A percentile compares a stretch with the other conserved stretches of the same genome.
These are phyloP conservation scores for Heliothis peltigera DNA, from an alignment of 2,888 invertebrate species.

Conservation along the genomic window DNA sequence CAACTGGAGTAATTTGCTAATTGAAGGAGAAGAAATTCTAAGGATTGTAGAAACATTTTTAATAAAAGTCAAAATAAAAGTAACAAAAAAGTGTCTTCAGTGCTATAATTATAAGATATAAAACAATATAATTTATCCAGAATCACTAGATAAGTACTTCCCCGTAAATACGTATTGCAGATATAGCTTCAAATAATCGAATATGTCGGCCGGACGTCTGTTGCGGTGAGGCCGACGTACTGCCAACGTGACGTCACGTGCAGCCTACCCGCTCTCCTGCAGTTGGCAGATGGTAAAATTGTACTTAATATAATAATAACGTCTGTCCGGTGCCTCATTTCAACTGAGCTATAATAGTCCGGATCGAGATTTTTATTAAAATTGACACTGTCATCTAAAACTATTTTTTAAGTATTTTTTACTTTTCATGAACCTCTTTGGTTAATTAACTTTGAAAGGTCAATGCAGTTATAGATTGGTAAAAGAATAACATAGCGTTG, in stretches of 20 bases:
- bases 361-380: slow-evolving; percentile 20
- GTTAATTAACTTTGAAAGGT: slow-evolving; percentile 34
- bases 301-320: slow-evolving; percentile 62
- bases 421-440: slow-evolving; percentile 38
- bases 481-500: slow-evolving; percentile 18
- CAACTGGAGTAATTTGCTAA: not conserved
- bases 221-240: slow-evolving; percentile 51
- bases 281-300: slow-evolving; percentile 64
- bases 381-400: slow-evolving; percentile 11
- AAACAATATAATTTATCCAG: not conserved
- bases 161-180: slow-evolving; percentile 33
- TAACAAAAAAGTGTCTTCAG: not conserved
- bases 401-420: not conserved
- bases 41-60: too few species aligned
- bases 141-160: slow-evolving; percentile 5
- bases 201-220: slow-evolving; percentile 56
- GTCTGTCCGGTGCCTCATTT: slow-evolving; percentile 46
- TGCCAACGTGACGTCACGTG: slow-evolving; percentile 61
- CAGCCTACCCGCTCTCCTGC: slow-evolving; percentile 57
- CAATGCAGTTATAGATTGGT: slow-evolving; percentile 27
- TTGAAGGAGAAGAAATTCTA: too few species aligned
- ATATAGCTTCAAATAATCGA: slow-evolving; percentile 50
- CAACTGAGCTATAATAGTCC: slow-evolving; percentile 30
- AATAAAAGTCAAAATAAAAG: too few species aligned
- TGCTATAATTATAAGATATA: too few species aligned